Base-by-base conservation (phyloP, 2,113 vertebrate species). In the Brevimyrus niger region DNA sequence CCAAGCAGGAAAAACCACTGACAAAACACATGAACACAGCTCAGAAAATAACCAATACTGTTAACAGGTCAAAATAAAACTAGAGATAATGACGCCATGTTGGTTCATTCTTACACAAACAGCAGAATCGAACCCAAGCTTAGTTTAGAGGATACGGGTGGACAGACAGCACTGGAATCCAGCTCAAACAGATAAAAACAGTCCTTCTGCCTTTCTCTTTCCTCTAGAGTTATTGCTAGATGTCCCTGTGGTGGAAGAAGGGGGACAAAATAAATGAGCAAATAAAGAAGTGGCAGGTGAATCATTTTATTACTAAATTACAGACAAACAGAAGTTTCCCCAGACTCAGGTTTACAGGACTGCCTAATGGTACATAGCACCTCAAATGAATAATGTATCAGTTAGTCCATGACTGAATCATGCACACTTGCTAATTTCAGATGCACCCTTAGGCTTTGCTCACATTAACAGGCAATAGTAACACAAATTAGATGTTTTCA, bases 151-250 rank as follows among this genome's bases (percentile, higher is more conserved):
- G 94, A 88, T 89, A 96, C 90, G 47, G 88, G 89, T 15, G 97
- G 95, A 89, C 98, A 99, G 82, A 98, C 96, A 42, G 96, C 90
- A 53, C 93, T 97, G 89, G 97, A 95, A 86, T 98, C 97, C 96
- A 99, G 89, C 93, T 99, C 97, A 93, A 99, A 99, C 92, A 98
- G 95, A 95, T 99, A 99, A 93, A 97, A 98, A 94, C 98, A 99
- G 0, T 97, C 95, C 1, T 92, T 91, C 0, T 89, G 0, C 91
- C 95, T 96, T 0, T 96, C 93, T 58, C 97, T 94, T 88, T 98
- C 96, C 91, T 99, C 98, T 0, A 91, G 90, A 87, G 96, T 90
- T 61, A 97, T 94, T 86, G 92, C 91, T 89, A 99, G 96, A 1
- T 91, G 47, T 47, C 92, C 94, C 98, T 99, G 94, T 91, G 87